Evolutionary conservation across 2,888 invertebrate species (phyloP), one percentile per base, ranked within the genome.

Genomic region (Onchidella celtica): DNA sequence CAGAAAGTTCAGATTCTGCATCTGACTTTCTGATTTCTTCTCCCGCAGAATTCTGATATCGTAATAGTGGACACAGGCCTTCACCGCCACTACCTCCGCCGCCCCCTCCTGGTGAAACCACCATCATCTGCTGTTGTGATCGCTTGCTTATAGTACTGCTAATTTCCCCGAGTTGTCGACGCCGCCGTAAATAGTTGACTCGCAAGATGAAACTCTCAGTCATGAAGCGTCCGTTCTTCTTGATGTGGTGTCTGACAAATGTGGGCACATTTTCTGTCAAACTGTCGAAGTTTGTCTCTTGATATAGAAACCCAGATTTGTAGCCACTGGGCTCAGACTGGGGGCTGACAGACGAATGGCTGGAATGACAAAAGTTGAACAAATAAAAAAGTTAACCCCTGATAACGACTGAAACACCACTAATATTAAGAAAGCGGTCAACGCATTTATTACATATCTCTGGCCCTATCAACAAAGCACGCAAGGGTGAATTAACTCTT

Each of bases 181-280:
- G 69, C 0, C 83, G 63, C 21, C 83, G 69, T 40, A 74, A 63
- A 68, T 83, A 83, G 76, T 83, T 83, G 55, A 83, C 70, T 40
- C 66, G 63, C 3, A 83, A 66, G 63, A 83, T 83, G 72, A 83
- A 83, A 3, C 79, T 74, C 40, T 83, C 83, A 9, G 79, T 79
- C 38, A 72, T 57, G 57, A 75, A 65, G 29, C 79, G 79, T 0
- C 83, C 79, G 61, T 79, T 83, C 36, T 73, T 79, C 70, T 80
- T 75, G 27, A 66, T 27, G 66, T 83, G 17, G 11, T 79, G 36
- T 24, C 76, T 66, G 40, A 83, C 83, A 72, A 83, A 83, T 36
- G 63, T 11, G 0, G 83, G 83, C 34, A 83, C 76, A 34, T 73
- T 65, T 24, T 76, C 75, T 24, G 72, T 34, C 34, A 83, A 24